A percentile compares a stretch with the other conserved stretches of the same genome.
Evolutionary conservation across 1,140 invertebrate genomes (phyloP).

Genomic region (Atta texana): DNA sequence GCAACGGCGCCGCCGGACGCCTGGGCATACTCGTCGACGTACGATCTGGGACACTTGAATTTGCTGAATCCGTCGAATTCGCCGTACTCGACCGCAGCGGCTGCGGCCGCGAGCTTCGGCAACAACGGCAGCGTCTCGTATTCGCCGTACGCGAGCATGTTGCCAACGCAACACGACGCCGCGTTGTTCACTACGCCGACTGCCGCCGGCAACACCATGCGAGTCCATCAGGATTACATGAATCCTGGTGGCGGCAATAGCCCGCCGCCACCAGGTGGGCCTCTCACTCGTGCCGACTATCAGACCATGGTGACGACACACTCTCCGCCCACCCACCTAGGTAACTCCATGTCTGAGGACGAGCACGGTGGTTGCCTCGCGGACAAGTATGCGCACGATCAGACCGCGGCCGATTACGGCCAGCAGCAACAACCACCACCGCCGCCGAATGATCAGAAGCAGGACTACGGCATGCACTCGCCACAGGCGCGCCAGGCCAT

Average conservation of each 20-base stretch:
- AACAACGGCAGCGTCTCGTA: conserved; percentile 86
- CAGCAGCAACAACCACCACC: conserved; percentile 83
- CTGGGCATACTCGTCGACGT: conserved; percentile 92
- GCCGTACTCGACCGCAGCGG: conserved; percentile 87
- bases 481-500: conserved; percentile 84
- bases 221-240: conserved; percentile 88
- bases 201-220: conserved; percentile 82
- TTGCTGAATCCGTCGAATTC: conserved; percentile 90
- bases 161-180: conserved; percentile 88
- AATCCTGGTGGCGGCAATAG: conserved; percentile 86
- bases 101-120: conserved; percentile 80
- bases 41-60: conserved; percentile 91
- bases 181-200: conserved; percentile 88
- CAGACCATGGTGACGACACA: conserved; percentile 89
- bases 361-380: conserved; percentile 85
- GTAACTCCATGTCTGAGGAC: conserved; percentile 86
- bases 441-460: conserved; percentile 85
- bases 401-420: conserved; percentile 84
- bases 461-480: conserved; percentile 87
- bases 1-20: conserved; percentile 89
- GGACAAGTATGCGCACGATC: conserved; percentile 88
- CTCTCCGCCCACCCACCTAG: conserved; percentile 87
- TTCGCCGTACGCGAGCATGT: conserved; percentile 88
- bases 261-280: conserved; percentile 81
- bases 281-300: conserved; percentile 88